Evolutionary conservation across 2,797 vertebrate species (phyloP).

Genomic region (Danio tinwini): DNA sequence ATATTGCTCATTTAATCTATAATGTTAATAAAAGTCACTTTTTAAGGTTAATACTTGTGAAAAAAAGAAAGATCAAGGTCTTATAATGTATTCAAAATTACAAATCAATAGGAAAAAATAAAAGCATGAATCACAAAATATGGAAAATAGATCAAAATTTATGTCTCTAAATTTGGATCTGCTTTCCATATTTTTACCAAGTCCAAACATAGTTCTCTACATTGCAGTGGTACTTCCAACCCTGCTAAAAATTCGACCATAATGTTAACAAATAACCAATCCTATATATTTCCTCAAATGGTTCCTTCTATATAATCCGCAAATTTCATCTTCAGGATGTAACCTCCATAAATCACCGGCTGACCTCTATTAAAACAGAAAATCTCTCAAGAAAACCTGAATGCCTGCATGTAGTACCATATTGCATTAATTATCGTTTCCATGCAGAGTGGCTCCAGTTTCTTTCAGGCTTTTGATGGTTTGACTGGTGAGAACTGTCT

Average conservation of each 20-base stretch:
- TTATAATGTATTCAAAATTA: too few relatives aligned
- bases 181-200: too few relatives aligned
- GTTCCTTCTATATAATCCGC: background rate
- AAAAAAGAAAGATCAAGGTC: too few relatives aligned
- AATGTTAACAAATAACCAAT: background rate
- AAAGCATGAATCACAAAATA: too few relatives aligned
- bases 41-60: too few relatives aligned
- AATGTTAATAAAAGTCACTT: too few relatives aligned
- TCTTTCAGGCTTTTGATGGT: conserved; percentile 43
- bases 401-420: conserved; percentile 50
- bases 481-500: conserved; percentile 58
- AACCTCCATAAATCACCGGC: conserved; percentile 12
- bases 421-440: conserved; percentile 64
- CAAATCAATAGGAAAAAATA: too few relatives aligned
- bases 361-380: background rate
- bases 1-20: too few relatives aligned
- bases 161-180: too few relatives aligned
- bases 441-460: conserved; percentile 55
- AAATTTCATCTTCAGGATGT: background rate
- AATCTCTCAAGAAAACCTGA: conserved; percentile 31
- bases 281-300: background rate
- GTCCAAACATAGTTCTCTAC: background rate
- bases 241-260: background rate
- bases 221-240: background rate
- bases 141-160: too few relatives aligned